These are phyloP conservation scores for Centropristis striata DNA, from an alignment of 2,113 vertebrate genomes.

Conservation along the genomic window DNA sequence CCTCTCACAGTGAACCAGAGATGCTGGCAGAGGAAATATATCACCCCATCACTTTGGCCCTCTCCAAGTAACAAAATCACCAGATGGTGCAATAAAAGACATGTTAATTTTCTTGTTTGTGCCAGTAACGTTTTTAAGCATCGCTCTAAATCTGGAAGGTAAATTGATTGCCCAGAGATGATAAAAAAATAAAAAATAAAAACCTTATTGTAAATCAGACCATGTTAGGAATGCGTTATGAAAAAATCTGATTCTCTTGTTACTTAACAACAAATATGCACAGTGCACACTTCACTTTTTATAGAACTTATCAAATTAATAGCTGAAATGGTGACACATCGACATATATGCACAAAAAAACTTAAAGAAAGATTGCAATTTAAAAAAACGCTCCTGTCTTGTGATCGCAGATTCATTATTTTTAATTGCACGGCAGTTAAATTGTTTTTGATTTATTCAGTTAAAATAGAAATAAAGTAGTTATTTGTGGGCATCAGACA, in stretches of 20 bases:
- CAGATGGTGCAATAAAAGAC: slow-evolving; percentile 81
- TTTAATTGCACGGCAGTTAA: slow-evolving; percentile 7
- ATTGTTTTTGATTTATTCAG: slow-evolving; percentile 10
- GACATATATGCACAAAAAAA: background rate
- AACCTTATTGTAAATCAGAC: slow-evolving; percentile 27
- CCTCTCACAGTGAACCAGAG: slow-evolving; percentile 58
- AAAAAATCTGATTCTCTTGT: slow-evolving; percentile 5
- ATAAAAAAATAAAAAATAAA: slow-evolving; percentile 9
- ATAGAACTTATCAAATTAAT: background rate
- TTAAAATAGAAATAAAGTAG: background rate
- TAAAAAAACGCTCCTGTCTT: background rate
- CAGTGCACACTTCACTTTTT: background rate
- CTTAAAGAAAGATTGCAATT: background rate
- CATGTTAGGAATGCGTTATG: background rate
- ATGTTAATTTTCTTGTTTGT: slow-evolving; percentile 50
- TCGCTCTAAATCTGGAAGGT: slow-evolving; percentile 66
- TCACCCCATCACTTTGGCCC: slow-evolving; percentile 36
- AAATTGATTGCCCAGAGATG: slow-evolving; percentile 42
- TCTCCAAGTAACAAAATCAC: slow-evolving; percentile 67
- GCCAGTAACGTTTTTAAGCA: slow-evolving; percentile 58
- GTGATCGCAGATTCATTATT: background rate
- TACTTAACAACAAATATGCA: background rate
- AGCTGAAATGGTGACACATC: background rate
- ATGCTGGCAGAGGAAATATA: slow-evolving; percentile 51
- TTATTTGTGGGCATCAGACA: background rate